phyloP scores from a whole-genome alignment of 2,797 vertebrate species.

The Oreochromis mossambicus region DNA sequence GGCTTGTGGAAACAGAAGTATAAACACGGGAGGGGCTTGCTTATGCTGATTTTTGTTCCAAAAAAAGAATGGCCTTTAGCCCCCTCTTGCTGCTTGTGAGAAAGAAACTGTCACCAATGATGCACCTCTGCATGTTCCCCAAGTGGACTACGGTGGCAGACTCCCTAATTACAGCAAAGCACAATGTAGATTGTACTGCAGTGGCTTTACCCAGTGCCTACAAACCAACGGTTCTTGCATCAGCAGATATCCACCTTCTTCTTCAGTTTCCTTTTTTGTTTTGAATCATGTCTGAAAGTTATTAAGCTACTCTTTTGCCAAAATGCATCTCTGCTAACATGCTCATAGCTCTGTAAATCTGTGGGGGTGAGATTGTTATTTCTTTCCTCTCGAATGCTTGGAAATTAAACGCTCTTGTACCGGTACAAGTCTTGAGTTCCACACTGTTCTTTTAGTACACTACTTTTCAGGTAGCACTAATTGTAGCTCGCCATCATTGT shows the following conservation, averaged over 20 bases:
- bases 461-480: background rate
- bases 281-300: background rate
- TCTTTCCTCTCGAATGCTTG: background rate
- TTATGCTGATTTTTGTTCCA: background rate
- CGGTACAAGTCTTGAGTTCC: background rate
- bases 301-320: background rate
- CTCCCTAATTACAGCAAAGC: constrained; percentile 28
- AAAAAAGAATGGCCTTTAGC: background rate
- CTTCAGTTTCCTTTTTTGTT: background rate
- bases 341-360: constrained; percentile 7
- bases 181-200: constrained; percentile 28
- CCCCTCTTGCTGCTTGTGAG: background rate
- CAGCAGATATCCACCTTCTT: background rate
- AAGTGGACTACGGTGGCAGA: background rate
- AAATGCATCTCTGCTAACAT: constrained; percentile 9
- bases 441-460: background rate
- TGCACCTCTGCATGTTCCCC: background rate
- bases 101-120: background rate
- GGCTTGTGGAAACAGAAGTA: background rate
- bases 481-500: background rate
- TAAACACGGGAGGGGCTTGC: background rate
- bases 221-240: constrained; percentile 11
- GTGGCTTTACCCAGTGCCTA: constrained; percentile 52
- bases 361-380: background rate
- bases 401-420: background rate